These are phyloP conservation scores for Gobionotothen gibberifrons DNA, from an alignment of 2,797 vertebrate species.

Conservation along the genomic window DNA sequence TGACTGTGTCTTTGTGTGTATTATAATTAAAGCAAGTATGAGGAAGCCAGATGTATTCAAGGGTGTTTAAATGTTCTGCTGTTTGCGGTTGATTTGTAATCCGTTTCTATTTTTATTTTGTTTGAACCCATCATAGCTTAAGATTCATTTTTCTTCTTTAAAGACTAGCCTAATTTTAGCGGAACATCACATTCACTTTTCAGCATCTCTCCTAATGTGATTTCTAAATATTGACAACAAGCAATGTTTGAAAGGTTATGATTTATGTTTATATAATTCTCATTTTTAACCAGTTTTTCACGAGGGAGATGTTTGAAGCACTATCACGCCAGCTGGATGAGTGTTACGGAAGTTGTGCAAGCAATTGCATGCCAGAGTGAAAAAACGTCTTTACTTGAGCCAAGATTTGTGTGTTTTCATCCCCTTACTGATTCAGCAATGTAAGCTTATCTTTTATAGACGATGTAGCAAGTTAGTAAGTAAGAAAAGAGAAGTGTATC, in stretches of 20 bases:
- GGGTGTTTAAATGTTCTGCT: slow-evolving; percentile 22
- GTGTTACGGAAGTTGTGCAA: slow-evolving; percentile 65
- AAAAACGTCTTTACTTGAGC: slow-evolving; percentile 14
- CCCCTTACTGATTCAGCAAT: slow-evolving; percentile 10
- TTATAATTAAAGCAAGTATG: slow-evolving; percentile 42
- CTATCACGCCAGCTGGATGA: slow-evolving; percentile 37
- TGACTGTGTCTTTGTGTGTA: slow-evolving; percentile 37
- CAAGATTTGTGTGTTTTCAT: slow-evolving; percentile 20
- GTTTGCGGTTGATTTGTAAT: slow-evolving; percentile 25
- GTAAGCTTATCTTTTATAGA: slow-evolving; percentile 13
- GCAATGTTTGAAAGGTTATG: background rate
- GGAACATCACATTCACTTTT: background rate
- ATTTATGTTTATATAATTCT: background rate
- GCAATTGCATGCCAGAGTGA: slow-evolving; percentile 38
- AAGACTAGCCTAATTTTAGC: background rate
- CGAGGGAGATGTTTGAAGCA: slow-evolving; percentile 8
- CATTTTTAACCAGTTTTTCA: slow-evolving; percentile 18
- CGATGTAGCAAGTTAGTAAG: slow-evolving; percentile 4
- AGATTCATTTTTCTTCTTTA: slow-evolving; percentile 9
- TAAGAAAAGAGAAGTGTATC: background rate
- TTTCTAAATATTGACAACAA: background rate
- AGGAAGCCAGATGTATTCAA: slow-evolving; percentile 24
- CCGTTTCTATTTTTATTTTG: slow-evolving; percentile 20
- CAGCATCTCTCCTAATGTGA: background rate
- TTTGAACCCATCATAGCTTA: slow-evolving; percentile 3